phyloP scores from a whole-genome alignment of 2,113 vertebrate species.

The Gila orcuttii region DNA sequence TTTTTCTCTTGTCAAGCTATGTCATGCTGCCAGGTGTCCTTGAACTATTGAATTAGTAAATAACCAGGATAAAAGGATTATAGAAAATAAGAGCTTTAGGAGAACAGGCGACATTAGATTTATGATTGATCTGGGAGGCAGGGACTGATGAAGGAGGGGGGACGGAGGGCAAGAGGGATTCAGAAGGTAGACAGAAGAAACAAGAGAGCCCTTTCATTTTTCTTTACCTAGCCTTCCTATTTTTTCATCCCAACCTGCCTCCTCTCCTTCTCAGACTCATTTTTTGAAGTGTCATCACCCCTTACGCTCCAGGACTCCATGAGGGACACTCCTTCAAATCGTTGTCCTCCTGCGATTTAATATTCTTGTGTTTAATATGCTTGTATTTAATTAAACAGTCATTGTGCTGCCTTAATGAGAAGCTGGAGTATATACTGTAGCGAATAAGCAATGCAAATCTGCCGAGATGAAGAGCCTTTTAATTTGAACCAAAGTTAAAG shows the following conservation, averaged over 20 bases:
- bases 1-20: not conserved
- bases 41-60: slow-evolving; percentile 50
- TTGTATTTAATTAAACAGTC: slow-evolving; percentile 31
- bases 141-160: slow-evolving; percentile 28
- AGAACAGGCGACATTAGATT: slow-evolving; percentile 46
- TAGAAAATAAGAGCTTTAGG: slow-evolving; percentile 37
- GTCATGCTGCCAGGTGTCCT: slow-evolving; percentile 31
- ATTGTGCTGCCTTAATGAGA: slow-evolving; percentile 22
- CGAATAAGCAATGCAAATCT: slow-evolving; percentile 12
- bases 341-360: not conserved
- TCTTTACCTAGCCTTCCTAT: not conserved
- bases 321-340: not conserved
- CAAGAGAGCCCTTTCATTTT: slow-evolving; percentile 21
- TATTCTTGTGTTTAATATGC: slow-evolving; percentile 31
- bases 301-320: not conserved
- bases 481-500: not conserved
- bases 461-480: not conserved
- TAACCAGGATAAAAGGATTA: slow-evolving; percentile 51
- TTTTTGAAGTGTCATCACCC: slow-evolving; percentile 20
- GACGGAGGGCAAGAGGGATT: not conserved
- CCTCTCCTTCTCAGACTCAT: not conserved
- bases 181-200: slow-evolving; percentile 17
- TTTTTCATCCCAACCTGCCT: slow-evolving; percentile 2
- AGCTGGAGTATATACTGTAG: not conserved
- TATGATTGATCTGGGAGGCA: slow-evolving; percentile 56